Percentiles rank a stretch among this genome's conserved stretches.
These are phyloP conservation scores for Myopa testacea DNA, from an alignment of 2,888 invertebrate species.

Conservation along the genomic window DNA sequence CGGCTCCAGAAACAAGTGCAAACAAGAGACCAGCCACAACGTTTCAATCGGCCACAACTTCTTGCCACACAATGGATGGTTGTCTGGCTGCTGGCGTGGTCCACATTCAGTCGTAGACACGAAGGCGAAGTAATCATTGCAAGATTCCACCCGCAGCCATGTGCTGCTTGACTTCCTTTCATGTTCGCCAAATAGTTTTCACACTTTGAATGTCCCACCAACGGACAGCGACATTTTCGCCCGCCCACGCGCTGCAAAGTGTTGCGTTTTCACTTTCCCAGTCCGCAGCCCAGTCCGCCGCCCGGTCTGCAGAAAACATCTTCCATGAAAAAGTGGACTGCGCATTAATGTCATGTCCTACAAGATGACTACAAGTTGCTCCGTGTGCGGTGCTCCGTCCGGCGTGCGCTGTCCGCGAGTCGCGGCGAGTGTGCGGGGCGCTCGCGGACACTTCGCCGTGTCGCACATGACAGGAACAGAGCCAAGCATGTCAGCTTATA, in stretches of 20 bases:
- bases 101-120: too few relatives aligned
- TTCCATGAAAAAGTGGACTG: conserved; percentile 5
- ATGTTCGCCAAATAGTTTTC: not conserved
- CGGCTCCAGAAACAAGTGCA: too few relatives aligned
- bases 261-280: conserved; percentile 32
- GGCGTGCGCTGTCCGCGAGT: too few relatives aligned
- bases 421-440: not conserved
- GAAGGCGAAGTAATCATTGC: too few relatives aligned
- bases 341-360: conserved; percentile 33
- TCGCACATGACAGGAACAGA: conserved; percentile 51
- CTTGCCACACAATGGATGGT: too few relatives aligned
- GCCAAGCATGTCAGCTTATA: conserved; percentile 47
- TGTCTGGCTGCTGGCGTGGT: too few relatives aligned
- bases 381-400: conserved; percentile 1
- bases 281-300: not conserved
- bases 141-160: too few relatives aligned
- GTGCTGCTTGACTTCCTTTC: too few relatives aligned
- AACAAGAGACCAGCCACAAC: too few relatives aligned
- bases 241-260: conserved; percentile 1
- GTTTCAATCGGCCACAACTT: too few relatives aligned
- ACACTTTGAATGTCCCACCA: conserved; percentile 12
- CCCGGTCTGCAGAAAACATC: not conserved
- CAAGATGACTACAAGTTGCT: conserved; percentile 29
- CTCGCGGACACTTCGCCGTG: conserved; percentile 44
- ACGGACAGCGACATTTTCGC: not conserved